Evolutionary conservation across 2,113 vertebrate genomes (phyloP), one percentile per base, ranked within the genome.

Genomic region (Ornithorhynchus anatinus): DNA sequence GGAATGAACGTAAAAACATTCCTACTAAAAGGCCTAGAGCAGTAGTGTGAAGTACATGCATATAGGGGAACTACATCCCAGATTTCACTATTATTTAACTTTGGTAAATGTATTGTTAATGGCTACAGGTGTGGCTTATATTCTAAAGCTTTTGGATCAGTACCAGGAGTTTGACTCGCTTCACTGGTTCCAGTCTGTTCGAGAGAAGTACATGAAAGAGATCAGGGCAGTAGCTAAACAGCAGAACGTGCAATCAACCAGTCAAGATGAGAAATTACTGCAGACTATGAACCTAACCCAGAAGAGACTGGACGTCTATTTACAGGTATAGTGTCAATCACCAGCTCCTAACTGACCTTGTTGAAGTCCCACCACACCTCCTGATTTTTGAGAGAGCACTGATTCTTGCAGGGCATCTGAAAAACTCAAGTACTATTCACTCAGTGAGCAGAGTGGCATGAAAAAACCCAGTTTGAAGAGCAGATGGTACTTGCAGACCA

Each of bases 271-370:
- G 56, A 99, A 99, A 68, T 84, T 99, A 14, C 89, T 99, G 4
- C 98, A 99, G 68, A 99, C 98, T 0, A 99, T 99, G 98, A 99
- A 97, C 79, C 95, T 99, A 33, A 99, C 98, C 4, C 97, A 99
- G 90, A 99, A 99, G 87, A 92, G 97, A 44, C 90, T 99, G 72
- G 97, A 99, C 38, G 71, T 97, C 67, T 98, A 95, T 88, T 93
- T 99, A 42, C 97, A 98, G 98, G 97, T 97, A 89, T 37, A 17
- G 12, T 22, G 7, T 31, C 37, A 9, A 6, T 73, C 68, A 14
- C 0, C 1, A 33, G 11, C 40, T 53, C 25, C n/a, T n/a, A 44
- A 39, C n/a, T 27, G 0, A 17, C 6, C 11, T 43, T n/a, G 53
- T 27, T 66, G 37, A 14, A 69, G 27, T 9, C 33, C 19, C n/a